Conservation (phyloP, 2,113 vertebrate genomes). For the Coptodon rendalli region DNA sequence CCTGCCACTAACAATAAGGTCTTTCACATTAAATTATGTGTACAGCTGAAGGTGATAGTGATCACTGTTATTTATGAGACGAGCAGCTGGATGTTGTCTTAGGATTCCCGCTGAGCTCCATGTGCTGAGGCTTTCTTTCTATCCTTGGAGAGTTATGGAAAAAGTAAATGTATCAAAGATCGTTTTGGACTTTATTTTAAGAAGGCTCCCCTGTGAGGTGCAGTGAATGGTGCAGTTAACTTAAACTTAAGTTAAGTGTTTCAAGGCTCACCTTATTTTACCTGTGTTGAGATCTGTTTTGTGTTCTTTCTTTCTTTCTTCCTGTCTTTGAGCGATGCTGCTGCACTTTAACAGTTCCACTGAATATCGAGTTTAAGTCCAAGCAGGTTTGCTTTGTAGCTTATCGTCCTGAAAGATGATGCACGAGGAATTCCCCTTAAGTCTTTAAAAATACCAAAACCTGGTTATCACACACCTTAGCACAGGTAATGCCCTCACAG, state of each 20-base stretch:
- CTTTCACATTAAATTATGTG: background rate
- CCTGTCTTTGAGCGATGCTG: background rate
- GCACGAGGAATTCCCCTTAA: conserved; percentile 28
- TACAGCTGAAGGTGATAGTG: conserved; percentile 18
- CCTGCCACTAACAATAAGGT: background rate
- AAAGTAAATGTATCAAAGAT: conserved; percentile 6
- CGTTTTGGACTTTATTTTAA: background rate
- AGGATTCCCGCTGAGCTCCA: conserved; percentile 13
- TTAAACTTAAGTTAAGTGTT: background rate
- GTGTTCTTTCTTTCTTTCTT: background rate
- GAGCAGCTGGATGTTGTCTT: conserved; percentile 33
- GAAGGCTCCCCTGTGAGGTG: background rate
- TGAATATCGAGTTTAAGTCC: background rate
- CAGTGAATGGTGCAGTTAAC: background rate
- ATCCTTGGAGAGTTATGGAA: conserved; percentile 5
- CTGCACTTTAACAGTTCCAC: background rate
- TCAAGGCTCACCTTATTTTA: background rate
- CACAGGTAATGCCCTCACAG: conserved; percentile 19
- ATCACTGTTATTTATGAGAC: conserved; percentile 30
- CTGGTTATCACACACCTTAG: background rate
- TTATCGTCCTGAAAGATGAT: background rate
- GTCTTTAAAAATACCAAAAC: conserved; percentile 18
- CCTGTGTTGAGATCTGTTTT: background rate
- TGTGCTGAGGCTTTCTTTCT: background rate
- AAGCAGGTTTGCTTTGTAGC: background rate